A percentile compares a stretch with the other conserved stretches of the same genome.
phyloP scores from a whole-genome alignment of 2,888 invertebrate species.

The Drosophila formosana region DNA sequence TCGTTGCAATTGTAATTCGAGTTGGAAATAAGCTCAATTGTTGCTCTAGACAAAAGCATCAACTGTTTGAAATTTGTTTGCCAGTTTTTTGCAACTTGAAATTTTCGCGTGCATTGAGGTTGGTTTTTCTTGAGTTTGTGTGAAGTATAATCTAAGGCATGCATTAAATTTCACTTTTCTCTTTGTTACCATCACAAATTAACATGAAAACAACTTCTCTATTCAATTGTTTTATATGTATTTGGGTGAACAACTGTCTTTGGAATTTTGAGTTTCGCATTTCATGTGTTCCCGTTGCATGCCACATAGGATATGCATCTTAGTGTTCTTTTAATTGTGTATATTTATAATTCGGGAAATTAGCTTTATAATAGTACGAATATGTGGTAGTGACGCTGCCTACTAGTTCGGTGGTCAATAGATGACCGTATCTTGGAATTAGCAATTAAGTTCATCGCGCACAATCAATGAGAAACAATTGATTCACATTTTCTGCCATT shows the following conservation, averaged over 20 bases:
- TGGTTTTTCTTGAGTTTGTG: constrained; percentile 22
- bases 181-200: constrained; percentile 34
- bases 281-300: constrained; percentile 18
- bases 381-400: not conserved
- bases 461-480: constrained; percentile 17
- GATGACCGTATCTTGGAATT: constrained; percentile 8
- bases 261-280: constrained; percentile 45
- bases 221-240: constrained; percentile 45
- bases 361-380: too few species aligned
- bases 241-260: not conserved
- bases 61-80: constrained; percentile 24
- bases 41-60: constrained; percentile 32
- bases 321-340: too few species aligned
- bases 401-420: not conserved
- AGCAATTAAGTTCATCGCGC: constrained; percentile 15
- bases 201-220: constrained; percentile 44
- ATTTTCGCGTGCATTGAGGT: constrained; percentile 37
- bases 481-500: constrained; percentile 28
- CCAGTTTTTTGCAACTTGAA: constrained; percentile 26
- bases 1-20: constrained; percentile 46
- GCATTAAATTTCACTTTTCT: constrained; percentile 71
- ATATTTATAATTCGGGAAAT: too few species aligned
- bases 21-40: constrained; percentile 39
- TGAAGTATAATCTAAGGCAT: constrained; percentile 65
- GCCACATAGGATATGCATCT: not conserved